phyloP scores from a whole-genome alignment of 2,113 vertebrate genomes.

The Elgaria multicarinata region DNA sequence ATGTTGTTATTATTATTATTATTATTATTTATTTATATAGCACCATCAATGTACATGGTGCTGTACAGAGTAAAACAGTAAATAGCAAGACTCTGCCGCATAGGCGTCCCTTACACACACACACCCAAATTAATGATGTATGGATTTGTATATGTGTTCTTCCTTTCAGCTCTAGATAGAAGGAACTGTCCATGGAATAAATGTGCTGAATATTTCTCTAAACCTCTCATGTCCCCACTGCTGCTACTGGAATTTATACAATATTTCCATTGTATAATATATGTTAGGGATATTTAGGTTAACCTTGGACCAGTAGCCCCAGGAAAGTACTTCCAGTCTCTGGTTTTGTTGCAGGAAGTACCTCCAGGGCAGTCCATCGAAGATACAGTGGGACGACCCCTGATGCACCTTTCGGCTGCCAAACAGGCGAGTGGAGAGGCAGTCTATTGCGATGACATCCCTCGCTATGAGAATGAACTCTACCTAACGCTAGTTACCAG shows the following conservation, averaged over 20 bases:
- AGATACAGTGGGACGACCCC: slow-evolving; percentile 88
- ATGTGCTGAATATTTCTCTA: background rate
- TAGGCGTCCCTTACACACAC: no score
- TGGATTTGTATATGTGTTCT: background rate
- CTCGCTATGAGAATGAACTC: slow-evolving; percentile 88
- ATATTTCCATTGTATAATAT: no score
- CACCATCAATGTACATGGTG: no score
- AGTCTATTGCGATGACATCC: slow-evolving; percentile 94
- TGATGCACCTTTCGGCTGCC: slow-evolving; percentile 88
- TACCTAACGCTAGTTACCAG: slow-evolving; percentile 89
- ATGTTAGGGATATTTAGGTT: background rate
- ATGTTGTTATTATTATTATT: background rate
- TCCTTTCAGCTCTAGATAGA: background rate
- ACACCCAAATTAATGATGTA: background rate
- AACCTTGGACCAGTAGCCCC: background rate
- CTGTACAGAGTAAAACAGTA: no score
- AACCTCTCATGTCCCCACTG: background rate
- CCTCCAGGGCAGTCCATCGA: slow-evolving; percentile 82
- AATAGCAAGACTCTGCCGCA: no score
- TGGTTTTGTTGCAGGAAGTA: slow-evolving; percentile 81
- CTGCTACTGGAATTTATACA: background rate
- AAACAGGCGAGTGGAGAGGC: slow-evolving; percentile 95
- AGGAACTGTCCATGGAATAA: background rate
- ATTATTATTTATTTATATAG: no score
- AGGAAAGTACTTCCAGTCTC: background rate